Percentiles rank a stretch among this genome's conserved stretches.
Conservation (phyloP, 2,888 invertebrate genomes). For the Phalangium opilio region DNA sequence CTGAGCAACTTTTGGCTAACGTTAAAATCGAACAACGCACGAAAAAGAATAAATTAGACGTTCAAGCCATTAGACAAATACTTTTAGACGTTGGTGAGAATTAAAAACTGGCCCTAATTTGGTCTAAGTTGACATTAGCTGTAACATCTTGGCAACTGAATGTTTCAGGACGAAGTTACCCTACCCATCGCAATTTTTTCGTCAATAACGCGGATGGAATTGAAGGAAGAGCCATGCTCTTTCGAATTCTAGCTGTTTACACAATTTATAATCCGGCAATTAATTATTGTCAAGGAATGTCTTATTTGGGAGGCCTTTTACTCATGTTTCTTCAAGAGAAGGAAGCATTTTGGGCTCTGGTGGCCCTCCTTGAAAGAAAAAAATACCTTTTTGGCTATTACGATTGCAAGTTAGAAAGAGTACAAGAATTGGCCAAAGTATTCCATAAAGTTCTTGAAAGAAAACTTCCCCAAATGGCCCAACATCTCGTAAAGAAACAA, state of each 20-base stretch:
- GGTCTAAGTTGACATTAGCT: too few species aligned
- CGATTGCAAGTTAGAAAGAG: not conserved
- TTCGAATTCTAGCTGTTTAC: not conserved
- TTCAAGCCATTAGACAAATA: not conserved
- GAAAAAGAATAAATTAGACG: not conserved
- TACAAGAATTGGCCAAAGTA: not conserved
- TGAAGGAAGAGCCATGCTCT: not conserved
- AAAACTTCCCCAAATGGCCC: not conserved
- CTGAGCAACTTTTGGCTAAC: not conserved
- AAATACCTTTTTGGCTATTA: not conserved
- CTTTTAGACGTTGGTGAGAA: not conserved
- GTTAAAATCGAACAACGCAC: not conserved
- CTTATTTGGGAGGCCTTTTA: not conserved
- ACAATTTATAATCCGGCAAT: not conserved
- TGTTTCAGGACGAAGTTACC: not conserved
- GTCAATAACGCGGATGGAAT: not conserved
- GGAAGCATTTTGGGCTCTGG: not conserved
- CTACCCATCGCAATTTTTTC: not conserved
- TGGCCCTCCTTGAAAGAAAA: not conserved
- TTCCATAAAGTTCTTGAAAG: not conserved
- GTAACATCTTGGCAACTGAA: too few species aligned
- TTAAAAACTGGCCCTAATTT: too few species aligned
- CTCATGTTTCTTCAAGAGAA: not conserved
- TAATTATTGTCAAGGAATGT: conserved; percentile 1
- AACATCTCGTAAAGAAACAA: not conserved